Percentiles rank a stretch among this genome's conserved stretches.
Evolutionary conservation across 2,797 vertebrate genomes (phyloP).

Genomic region (Poeciliopsis paucimaculata): DNA sequence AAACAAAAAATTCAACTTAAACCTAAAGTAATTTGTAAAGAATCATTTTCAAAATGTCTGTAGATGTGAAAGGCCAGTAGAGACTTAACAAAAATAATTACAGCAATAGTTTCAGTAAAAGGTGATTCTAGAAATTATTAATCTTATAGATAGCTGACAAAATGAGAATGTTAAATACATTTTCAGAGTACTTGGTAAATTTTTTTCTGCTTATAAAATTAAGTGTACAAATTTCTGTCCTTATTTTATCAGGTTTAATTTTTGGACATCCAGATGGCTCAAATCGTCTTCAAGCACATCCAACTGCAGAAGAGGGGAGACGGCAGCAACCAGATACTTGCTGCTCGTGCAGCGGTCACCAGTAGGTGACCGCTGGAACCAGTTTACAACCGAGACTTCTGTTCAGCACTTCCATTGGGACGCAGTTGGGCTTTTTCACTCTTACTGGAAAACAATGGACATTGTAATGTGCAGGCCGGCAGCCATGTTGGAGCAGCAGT

Average conservation of each 20-base stretch:
- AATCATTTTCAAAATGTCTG: neutral
- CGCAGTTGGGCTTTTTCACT: neutral
- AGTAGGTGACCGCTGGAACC: conserved; percentile 14
- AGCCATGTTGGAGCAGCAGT: conserved; percentile 11
- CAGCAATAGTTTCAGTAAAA: neutral
- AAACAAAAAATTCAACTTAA: neutral
- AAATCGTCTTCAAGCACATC: conserved; percentile 8
- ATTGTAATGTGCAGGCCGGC: neutral
- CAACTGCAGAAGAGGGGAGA: conserved; percentile 2
- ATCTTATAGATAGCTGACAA: neutral
- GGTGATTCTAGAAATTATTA: neutral
- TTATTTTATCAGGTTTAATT: conserved; percentile 10
- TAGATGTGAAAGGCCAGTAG: neutral
- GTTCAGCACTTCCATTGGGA: conserved; percentile 9
- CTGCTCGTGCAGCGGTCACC: neutral
- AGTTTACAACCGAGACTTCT: conserved; percentile 15
- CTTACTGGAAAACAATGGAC: conserved; percentile 13
- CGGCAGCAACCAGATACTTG: neutral
- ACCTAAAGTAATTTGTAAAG: neutral
- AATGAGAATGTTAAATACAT: neutral
- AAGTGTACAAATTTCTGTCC: neutral
- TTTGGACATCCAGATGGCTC: conserved; percentile 12
- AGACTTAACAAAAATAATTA: neutral
- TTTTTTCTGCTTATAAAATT: neutral
- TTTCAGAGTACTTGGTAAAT: neutral